Conservation (phyloP, 2,888 invertebrate species). For the Limnephilus auricula region DNA sequence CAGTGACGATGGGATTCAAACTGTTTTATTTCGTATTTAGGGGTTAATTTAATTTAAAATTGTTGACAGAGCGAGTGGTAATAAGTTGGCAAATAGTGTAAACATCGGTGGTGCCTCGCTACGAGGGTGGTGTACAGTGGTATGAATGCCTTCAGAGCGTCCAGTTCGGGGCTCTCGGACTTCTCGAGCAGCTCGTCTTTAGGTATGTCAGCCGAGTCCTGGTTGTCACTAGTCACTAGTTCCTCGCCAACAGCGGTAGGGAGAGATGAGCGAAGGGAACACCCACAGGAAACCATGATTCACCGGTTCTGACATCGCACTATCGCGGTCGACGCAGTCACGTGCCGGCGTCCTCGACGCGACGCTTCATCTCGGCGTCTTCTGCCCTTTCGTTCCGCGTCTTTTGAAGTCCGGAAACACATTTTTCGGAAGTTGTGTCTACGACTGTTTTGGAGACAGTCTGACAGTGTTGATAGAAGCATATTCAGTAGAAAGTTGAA, state of each 20-base stretch:
- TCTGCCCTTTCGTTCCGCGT: neutral
- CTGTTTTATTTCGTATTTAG: neutral
- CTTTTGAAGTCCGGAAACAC: neutral
- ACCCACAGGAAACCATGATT: neutral
- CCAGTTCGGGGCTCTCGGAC: neutral
- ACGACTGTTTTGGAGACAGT: neutral
- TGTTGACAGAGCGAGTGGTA: neutral
- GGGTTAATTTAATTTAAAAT: neutral
- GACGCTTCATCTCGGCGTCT: neutral
- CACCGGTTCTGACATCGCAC: neutral
- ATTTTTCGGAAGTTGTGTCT: neutral
- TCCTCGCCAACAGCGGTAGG: neutral
- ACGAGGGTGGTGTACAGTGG: neutral
- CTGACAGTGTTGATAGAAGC: neutral
- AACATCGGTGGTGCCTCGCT: neutral
- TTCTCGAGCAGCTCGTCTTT: neutral
- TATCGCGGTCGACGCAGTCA: neutral
- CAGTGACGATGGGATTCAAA: neutral
- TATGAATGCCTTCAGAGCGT: constrained; percentile 13
- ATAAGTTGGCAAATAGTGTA: neutral
- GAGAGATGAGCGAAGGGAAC: constrained; percentile 1
- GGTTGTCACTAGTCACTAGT: neutral
- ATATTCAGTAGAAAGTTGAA: neutral
- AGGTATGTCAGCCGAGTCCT: neutral
- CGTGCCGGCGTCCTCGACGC: neutral